Conservation (phyloP, 2,888 invertebrate genomes). For the Phalera bucephala region DNA sequence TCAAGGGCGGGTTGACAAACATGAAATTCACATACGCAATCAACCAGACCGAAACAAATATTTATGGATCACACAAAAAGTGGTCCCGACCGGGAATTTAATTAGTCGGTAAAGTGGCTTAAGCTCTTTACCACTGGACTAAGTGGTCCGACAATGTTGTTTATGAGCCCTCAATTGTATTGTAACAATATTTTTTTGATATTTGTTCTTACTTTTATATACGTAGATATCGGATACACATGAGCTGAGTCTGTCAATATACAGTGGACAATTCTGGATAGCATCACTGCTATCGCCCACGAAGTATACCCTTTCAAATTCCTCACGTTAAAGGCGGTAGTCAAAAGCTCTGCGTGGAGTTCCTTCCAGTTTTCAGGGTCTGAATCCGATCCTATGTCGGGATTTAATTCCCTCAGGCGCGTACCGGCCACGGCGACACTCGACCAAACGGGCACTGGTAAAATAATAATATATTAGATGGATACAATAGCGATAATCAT, state of each 20-base stretch:
- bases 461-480: too few species aligned
- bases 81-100: too few species aligned
- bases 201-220: neutral
- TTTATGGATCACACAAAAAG: too few species aligned
- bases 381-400: neutral
- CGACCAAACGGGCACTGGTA: constrained; percentile 1
- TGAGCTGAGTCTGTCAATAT: neutral
- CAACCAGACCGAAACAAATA: too few species aligned
- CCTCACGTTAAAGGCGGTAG: neutral
- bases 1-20: too few species aligned
- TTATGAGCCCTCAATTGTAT: too few species aligned
- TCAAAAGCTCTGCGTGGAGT: neutral
- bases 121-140: too few species aligned
- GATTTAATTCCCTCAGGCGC: neutral
- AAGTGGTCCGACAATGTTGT: too few species aligned
- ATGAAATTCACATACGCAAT: too few species aligned
- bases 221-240: neutral
- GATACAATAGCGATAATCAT: too few species aligned
- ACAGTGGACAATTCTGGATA: neutral
- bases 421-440: neutral
- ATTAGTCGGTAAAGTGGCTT: too few species aligned
- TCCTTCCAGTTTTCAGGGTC: constrained; percentile 1
- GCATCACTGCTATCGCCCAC: neutral
- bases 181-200: too few species aligned
- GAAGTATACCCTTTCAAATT: neutral